Evolutionary conservation across 2,113 vertebrate genomes (phyloP).

Genomic region (Alexandromys fortis): DNA sequence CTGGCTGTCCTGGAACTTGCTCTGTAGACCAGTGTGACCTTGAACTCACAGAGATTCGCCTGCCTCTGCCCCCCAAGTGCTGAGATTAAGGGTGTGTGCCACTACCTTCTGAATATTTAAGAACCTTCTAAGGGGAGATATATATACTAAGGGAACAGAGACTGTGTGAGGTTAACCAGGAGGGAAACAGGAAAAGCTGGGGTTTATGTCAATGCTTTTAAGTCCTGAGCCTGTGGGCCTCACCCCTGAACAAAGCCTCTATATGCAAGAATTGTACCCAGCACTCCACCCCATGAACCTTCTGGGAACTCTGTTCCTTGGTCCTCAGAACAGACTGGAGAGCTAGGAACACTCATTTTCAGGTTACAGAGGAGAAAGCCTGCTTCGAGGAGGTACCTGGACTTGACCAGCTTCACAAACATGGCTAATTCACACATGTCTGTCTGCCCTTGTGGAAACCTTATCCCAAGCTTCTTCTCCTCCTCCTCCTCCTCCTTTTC

Average conservation of each 20-base stretch:
- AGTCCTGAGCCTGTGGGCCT: not conserved
- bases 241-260: not conserved
- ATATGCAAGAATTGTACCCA: not conserved
- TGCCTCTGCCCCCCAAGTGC: no score
- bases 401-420: not conserved
- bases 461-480: not conserved
- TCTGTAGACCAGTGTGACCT: no score
- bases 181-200: not conserved
- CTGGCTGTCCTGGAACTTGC: no score
- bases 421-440: not conserved
- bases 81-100: no score
- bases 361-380: not conserved
- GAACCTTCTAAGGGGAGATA: not conserved
- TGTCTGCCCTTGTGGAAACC: not conserved
- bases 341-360: not conserved
- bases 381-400: not conserved
- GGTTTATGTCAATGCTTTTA: not conserved
- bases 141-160: not conserved
- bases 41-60: no score
- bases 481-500: not conserved
- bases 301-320: not conserved
- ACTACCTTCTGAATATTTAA: no score
- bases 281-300: not conserved
- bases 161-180: not conserved
- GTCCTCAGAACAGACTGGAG: conserved; percentile 29